Conservation (phyloP, 1,140 invertebrate genomes). For the Drosophila miranda region DNA sequence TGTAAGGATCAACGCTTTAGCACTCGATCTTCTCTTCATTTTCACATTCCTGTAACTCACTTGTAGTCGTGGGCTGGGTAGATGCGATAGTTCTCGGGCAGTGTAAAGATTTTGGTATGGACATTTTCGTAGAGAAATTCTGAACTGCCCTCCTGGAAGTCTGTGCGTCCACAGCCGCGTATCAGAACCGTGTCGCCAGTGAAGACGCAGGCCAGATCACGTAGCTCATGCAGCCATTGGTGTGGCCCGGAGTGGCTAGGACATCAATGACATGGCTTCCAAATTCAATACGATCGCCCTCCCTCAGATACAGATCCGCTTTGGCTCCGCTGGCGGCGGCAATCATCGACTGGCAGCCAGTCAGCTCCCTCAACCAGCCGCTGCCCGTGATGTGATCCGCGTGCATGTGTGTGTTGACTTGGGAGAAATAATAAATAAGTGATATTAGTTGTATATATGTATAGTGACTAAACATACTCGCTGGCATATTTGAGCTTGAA, state of each 20-base stretch:
- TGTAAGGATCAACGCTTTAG: conserved; percentile 24
- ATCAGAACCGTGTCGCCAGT: conserved; percentile 98
- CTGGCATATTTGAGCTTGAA: conserved; percentile 93
- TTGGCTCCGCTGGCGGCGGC: conserved; percentile 91
- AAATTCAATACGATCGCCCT: conserved; percentile 89
- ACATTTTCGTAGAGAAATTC: conserved; percentile 94
- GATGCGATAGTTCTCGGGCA: conserved; percentile 92
- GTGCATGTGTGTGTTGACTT: conserved; percentile 99
- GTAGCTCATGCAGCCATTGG: conserved; percentile 91
- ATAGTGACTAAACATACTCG: conserved; percentile 83
- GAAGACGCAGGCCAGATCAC: conserved; percentile 91
- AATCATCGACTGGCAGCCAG: conserved; percentile 92
- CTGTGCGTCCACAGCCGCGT: conserved; percentile 93
- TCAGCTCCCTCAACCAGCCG: conserved; percentile 91
- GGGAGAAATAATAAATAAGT: conserved; percentile 5
- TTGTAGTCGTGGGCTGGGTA: conserved; percentile 99
- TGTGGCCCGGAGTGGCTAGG: conserved; percentile 96
- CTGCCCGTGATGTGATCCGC: conserved; percentile 99
- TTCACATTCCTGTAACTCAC: conserved; percentile 40
- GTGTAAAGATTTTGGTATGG: conserved; percentile 92
- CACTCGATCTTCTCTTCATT: background rate
- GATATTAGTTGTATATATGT: background rate
- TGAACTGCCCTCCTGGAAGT: conserved; percentile 93
- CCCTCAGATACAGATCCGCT: conserved; percentile 91
- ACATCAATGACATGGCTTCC: conserved; percentile 89